These are phyloP conservation scores for Cinara cedri DNA, from an alignment of 2,888 invertebrate genomes.

Conservation along the genomic window DNA sequence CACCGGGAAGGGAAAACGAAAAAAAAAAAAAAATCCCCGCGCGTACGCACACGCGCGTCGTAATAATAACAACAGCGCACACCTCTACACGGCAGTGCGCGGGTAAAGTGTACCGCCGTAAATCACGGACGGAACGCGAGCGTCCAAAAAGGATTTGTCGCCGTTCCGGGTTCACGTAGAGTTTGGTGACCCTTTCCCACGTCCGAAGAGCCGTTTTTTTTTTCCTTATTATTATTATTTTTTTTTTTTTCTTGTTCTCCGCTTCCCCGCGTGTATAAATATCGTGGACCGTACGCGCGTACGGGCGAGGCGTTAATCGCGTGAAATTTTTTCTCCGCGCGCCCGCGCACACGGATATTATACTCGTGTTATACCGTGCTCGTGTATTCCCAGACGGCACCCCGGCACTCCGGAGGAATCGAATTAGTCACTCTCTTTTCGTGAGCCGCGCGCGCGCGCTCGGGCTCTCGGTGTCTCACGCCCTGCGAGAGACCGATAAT, in stretches of 20 bases:
- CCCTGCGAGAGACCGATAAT: constrained; percentile 53
- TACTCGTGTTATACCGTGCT: too few relatives aligned
- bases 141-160: constrained; percentile 42
- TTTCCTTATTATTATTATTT: background rate
- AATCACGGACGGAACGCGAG: constrained; percentile 22
- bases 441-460: background rate
- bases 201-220: constrained; percentile 19
- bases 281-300: background rate
- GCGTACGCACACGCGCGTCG: background rate
- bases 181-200: constrained; percentile 56
- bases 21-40: background rate
- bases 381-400: background rate
- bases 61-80: too few relatives aligned
- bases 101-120: constrained; percentile 6
- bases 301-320: constrained; percentile 21
- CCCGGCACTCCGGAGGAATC: constrained; percentile 11
- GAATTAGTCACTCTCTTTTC: constrained; percentile 55
- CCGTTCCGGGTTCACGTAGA: constrained; percentile 57
- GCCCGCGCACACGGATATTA: background rate
- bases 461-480: constrained; percentile 39
- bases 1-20: constrained; percentile 30
- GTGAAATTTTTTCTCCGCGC: constrained; percentile 42
- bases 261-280: background rate
- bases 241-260: constrained; percentile 9
- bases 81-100: too few relatives aligned